Conservation (phyloP, 2,797 vertebrate genomes). For the Limnodromus scolopaceus region DNA sequence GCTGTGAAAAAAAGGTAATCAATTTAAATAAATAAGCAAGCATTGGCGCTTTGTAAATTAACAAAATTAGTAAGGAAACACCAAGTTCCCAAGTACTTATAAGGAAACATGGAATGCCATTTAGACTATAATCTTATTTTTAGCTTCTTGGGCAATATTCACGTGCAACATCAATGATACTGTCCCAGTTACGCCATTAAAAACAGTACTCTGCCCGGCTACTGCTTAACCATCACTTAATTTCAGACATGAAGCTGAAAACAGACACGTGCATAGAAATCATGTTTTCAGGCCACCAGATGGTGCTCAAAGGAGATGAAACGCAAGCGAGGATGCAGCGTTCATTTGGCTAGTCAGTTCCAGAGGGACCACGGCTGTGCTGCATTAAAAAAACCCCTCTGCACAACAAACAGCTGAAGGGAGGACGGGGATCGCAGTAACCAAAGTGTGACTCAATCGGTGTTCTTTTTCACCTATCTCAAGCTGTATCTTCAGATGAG, state of each 20-base stretch:
- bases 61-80: background rate
- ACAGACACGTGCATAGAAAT: background rate
- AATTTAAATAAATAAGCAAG: background rate
- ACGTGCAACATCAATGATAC: background rate
- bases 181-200: background rate
- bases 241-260: background rate
- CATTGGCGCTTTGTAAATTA: background rate
- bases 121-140: background rate
- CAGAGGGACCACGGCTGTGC: fast-evolving
- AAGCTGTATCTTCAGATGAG: background rate
- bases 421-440: background rate
- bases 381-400: background rate
- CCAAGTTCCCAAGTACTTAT: background rate
- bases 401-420: background rate
- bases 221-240: background rate
- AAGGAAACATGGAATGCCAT: background rate
- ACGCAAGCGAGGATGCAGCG: fast-evolving
- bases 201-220: background rate
- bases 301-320: background rate
- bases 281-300: background rate
- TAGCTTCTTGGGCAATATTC: background rate
- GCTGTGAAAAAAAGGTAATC: background rate
- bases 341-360: background rate
- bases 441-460: background rate
- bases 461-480: background rate